A percentile compares a stretch with the other conserved stretches of the same genome.
Evolutionary conservation across 2,888 invertebrate genomes (phyloP).

Genomic region (Congeria kusceri): DNA sequence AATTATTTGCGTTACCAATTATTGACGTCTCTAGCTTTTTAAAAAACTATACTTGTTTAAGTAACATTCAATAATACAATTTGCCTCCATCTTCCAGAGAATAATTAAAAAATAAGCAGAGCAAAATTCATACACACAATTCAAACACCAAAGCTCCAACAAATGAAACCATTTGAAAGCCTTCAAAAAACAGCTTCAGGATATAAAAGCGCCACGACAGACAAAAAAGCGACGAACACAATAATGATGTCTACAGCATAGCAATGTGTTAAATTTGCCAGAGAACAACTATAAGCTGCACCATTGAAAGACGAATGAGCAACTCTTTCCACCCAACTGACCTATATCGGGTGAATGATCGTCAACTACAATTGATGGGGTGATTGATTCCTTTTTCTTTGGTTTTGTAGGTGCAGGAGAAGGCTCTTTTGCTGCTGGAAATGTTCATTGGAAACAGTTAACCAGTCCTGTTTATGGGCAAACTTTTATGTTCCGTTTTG

Average conservation of each 20-base stretch:
- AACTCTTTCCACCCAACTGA: neutral
- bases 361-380: constrained; percentile 71
- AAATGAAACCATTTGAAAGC: no score
- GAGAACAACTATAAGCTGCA: neutral
- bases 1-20: no score
- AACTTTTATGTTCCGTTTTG: constrained; percentile 16
- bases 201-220: neutral
- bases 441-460: no score
- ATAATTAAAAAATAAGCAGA: no score
- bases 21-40: no score
- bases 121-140: no score
- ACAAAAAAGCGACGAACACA: neutral
- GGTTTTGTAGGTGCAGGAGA: constrained; percentile 32
- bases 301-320: neutral
- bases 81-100: no score
- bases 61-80: no score
- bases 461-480: no score
- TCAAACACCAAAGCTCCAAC: no score
- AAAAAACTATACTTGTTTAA: no score
- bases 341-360: constrained; percentile 44
- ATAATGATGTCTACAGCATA: neutral
- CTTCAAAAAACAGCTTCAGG: no score
- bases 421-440: constrained; percentile 10
- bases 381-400: constrained; percentile 27
- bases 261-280: neutral